A percentile compares a stretch with the other conserved stretches of the same genome.
Evolutionary conservation across 1,140 invertebrate genomes (phyloP).

Genomic region (Chelonus insularis): DNA sequence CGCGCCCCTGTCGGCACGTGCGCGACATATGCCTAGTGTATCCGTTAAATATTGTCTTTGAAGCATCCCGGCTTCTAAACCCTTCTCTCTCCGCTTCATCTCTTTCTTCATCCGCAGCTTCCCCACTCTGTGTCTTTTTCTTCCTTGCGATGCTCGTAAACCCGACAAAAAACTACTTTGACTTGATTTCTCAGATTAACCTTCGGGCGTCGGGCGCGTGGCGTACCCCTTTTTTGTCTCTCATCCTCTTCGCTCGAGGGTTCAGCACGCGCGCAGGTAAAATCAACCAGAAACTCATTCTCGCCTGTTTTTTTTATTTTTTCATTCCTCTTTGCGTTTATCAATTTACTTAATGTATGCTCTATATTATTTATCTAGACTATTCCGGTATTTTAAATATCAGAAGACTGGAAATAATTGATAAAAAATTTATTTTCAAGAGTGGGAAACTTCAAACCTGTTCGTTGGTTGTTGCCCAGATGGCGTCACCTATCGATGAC

Average conservation of each 20-base stretch:
- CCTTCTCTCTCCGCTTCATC: conserved; percentile 14
- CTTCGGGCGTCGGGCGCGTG: conserved; percentile 51
- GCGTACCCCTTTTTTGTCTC: conserved; percentile 41
- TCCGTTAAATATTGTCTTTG: conserved; percentile 56
- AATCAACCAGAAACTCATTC: neutral
- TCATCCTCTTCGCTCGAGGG: conserved; percentile 24
- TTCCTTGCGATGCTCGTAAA: conserved; percentile 16
- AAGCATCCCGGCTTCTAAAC: conserved; percentile 37
- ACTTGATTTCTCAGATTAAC: conserved; percentile 56
- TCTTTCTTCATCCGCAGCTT: neutral
- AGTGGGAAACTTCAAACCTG: neutral
- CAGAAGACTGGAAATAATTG: too few species aligned
- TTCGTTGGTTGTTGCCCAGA: conserved; percentile 36
- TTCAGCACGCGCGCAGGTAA: conserved; percentile 38
- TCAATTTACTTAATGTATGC: neutral
- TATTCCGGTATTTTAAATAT: too few species aligned
- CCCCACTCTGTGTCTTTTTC: neutral
- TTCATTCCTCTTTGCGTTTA: neutral
- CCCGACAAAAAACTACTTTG: conserved; percentile 53
- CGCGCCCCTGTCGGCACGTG: conserved; percentile 37
- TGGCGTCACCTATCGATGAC: conserved; percentile 45
- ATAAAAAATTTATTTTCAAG: neutral
- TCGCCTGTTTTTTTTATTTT: neutral
- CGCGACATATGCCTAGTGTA: conserved; percentile 36
- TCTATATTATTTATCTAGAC: too few species aligned